Conservation (phyloP, 2,888 invertebrate species). For the Cotesia congregata region DNA sequence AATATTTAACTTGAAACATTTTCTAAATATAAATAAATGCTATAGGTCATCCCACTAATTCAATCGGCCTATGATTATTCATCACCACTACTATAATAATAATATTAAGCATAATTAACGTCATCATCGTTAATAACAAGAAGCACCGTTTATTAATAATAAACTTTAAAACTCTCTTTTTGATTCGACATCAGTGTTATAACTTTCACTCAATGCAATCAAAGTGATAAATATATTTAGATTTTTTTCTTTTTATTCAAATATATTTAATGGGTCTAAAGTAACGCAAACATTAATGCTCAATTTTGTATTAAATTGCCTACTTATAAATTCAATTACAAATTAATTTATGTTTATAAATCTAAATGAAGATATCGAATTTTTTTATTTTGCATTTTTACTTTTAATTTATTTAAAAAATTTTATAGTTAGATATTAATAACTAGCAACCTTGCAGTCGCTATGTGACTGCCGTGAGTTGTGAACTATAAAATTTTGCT, state of each 20-base stretch:
- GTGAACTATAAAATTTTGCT: too few relatives aligned
- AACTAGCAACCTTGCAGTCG: too few relatives aligned
- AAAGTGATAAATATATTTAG: constrained; percentile 3
- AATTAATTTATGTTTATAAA: background rate
- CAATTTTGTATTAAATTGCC: background rate
- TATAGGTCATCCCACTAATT: background rate
- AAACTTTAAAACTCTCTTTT: constrained; percentile 14
- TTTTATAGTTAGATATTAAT: too few relatives aligned
- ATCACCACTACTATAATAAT: background rate
- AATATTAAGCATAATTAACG: background rate
- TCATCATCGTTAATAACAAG: background rate
- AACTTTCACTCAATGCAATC: constrained; percentile 2
- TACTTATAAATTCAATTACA: background rate
- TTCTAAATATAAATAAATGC: background rate
- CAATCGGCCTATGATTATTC: background rate
- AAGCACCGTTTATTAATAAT: background rate
- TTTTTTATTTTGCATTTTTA: background rate
- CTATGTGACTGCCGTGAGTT: too few relatives aligned
- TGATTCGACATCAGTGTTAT: background rate
- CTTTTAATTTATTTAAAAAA: too few relatives aligned
- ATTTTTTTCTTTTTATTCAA: background rate
- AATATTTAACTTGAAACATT: background rate
- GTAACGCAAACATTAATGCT: background rate
- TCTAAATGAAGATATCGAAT: background rate
- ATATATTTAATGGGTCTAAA: background rate